Base-by-base conservation (phyloP, 1,140 invertebrate species). In the Brachionus sp. region DNA sequence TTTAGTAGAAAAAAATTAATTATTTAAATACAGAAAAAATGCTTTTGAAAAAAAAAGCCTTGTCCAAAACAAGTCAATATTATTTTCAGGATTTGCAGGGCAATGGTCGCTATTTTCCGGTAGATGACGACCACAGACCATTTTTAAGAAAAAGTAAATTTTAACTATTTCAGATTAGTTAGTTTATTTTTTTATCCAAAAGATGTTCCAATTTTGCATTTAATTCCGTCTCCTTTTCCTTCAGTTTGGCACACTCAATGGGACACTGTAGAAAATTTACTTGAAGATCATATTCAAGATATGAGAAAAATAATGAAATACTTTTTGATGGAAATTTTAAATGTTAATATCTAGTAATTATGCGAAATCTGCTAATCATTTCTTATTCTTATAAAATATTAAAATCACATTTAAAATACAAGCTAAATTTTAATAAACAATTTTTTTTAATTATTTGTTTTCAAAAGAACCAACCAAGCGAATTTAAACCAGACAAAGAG, bases 51-150 rank as follows among this genome's bases (percentile, higher is more conserved):
- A 39, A 37, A 3, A 83, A 83, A 35, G 86, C 86, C 50, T 85
- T 68, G 83, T 80, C 37, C 64, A 86, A 75, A 84, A 87, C 9
- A 89, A 89, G 85, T 86, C 64, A 80, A 12, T 83, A 86, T 33
- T 83, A 66, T 35, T 83, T 83, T 39, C 37, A 39, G 9, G 57
- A 73, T 90, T 90, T 83, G 91, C 91, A 16, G 88, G 77, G 77
- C 0, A 19, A 9, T 39, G 77, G 77, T 91, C 16, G 88, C 89
- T 46, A 88, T 91, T 16, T 86, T 19, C 89, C 90, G 16, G 93
- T 98, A 50, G 94, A 98, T 89, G 96, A 99, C 90, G 97, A 98
- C 90, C 97, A 99, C 87, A 92, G 95, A 87, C 96, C 97, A 68
- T 99, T 99, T 88, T 87, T 95, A 85, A 88, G 89, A 85, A 91